Evolutionary conservation across 2,113 vertebrate genomes (phyloP), one percentile per base, ranked within the genome.

Genomic region (Salvelinus alpinus): DNA sequence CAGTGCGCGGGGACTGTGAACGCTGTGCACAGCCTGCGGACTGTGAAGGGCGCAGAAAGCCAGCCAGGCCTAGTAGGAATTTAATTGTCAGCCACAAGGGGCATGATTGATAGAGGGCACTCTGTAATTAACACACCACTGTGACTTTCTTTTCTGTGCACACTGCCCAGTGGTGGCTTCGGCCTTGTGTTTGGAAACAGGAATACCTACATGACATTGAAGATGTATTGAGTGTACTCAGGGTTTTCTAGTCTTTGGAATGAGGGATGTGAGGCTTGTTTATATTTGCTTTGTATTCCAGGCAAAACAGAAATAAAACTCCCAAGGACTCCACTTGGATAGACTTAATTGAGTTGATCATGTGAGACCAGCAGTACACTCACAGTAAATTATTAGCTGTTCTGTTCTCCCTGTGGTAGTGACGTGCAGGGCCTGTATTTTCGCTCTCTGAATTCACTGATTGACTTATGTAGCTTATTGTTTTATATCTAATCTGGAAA

Each of bases 311-410:
- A 64, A 62, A 62, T 14, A 44, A 81, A 82, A 71, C 72, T 85
- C 87, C 88, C 76, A 74, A 70, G 79, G 89, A 81, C 75, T 82
- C 77, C 76, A 80, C 85, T 83, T 88, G 86, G 89, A 87, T 85
- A 78, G 82, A 82, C 86, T 90, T 87, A 90, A 90, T 91, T 89
- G 86, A 90, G 89, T 89, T 90, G 87, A 92, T 89, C 87, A 88
- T 88, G 38, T 11, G 88, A 90, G 90, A 90, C 85, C 22, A 65
- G 87, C 87, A 89, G 87, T 81, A 86, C 86, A 89, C 82, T 85
- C 76, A 80, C 83, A 80, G 81, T 86, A n/a, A 89, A 87, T 89
- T 78, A 82, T 79, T 85, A 82, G 76, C 81, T 75, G 73, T 79
- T 84, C 81, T 75, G 72, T 79, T 84, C 85, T 90, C 89, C 88